A percentile compares a stretch with the other conserved stretches of the same genome.
Conservation (phyloP, 2,797 vertebrate species). For the Amblyopsis hoosieri region DNA sequence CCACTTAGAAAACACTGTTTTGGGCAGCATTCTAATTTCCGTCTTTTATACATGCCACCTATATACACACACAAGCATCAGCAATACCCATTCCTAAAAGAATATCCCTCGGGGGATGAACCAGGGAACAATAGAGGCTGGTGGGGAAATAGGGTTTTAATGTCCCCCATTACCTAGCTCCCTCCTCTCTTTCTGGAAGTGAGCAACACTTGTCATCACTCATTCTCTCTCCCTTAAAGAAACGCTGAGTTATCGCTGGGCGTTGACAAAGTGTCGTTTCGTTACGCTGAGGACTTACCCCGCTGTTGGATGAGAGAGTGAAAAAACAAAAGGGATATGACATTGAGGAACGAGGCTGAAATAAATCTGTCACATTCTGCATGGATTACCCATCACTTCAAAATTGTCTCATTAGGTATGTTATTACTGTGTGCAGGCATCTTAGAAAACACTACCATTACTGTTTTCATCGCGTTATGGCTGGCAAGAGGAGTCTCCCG, state of each 20-base stretch:
- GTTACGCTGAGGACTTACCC: slow-evolving; percentile 2
- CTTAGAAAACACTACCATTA: slow-evolving; percentile 1
- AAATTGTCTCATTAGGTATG: too few relatives aligned
- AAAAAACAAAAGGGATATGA: background rate
- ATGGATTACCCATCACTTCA: background rate
- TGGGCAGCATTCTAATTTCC: slow-evolving; percentile 57
- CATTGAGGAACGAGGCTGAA: background rate
- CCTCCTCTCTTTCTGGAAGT: slow-evolving; percentile 19
- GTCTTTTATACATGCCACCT: background rate
- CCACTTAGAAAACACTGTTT: slow-evolving; percentile 48
- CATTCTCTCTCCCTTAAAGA: slow-evolving; percentile 18
- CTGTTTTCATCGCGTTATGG: slow-evolving; percentile 19
- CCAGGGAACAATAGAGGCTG: slow-evolving; percentile 49
- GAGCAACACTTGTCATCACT: background rate
- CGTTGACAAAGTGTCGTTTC: slow-evolving; percentile 30
- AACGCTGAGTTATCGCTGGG: slow-evolving; percentile 4
- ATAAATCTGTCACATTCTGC: slow-evolving; percentile 4
- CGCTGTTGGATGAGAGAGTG: background rate
- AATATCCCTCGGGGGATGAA: slow-evolving; percentile 41
- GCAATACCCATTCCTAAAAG: slow-evolving; percentile 50
- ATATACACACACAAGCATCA: slow-evolving; percentile 17
- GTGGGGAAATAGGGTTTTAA: slow-evolving; percentile 67
- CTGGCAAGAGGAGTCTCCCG: slow-evolving; percentile 2
- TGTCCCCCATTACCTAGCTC: slow-evolving; percentile 48
- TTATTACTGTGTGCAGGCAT: slow-evolving; percentile 6